Conservation (phyloP, 2,888 invertebrate genomes). For the Aspidapion aeneum region DNA sequence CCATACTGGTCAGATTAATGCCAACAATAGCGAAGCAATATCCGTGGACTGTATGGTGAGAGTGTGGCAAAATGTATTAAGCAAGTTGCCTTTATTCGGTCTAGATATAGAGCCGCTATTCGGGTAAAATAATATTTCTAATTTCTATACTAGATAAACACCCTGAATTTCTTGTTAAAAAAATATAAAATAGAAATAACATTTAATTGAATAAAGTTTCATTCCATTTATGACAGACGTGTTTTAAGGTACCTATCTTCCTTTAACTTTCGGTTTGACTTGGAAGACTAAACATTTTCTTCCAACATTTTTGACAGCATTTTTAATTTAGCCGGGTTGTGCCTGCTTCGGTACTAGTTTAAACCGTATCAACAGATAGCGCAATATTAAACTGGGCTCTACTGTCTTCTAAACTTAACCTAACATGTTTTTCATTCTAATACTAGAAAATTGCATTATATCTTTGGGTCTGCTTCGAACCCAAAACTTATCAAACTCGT, state of each 20-base stretch:
- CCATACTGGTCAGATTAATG: slow-evolving; percentile 92
- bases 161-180: too few species aligned
- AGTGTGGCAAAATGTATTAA: slow-evolving; percentile 79
- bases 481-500: slow-evolving; percentile 95
- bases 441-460: slow-evolving; percentile 93
- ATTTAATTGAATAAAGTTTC: too few species aligned
- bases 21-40: slow-evolving; percentile 91
- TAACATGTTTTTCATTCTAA: slow-evolving; percentile 74
- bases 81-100: slow-evolving; percentile 65
- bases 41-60: slow-evolving; percentile 84
- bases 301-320: too few species aligned
- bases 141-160: too few species aligned
- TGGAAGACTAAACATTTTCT: too few species aligned
- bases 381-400: slow-evolving; percentile 75
- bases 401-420: slow-evolving; percentile 63
- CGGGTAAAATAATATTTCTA: too few species aligned
- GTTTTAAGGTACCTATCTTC: too few species aligned
- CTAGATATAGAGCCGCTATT: slow-evolving; percentile 81
- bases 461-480: slow-evolving; percentile 84
- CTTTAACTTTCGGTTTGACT: too few species aligned
- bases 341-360: too few species aligned
- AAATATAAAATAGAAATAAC: too few species aligned
- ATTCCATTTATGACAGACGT: slow-evolving; percentile 82
- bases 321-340: too few species aligned
- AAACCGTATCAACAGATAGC: slow-evolving; percentile 70